Base-by-base conservation (phyloP, 2,888 invertebrate species). In the Luperina nickerlii region DNA sequence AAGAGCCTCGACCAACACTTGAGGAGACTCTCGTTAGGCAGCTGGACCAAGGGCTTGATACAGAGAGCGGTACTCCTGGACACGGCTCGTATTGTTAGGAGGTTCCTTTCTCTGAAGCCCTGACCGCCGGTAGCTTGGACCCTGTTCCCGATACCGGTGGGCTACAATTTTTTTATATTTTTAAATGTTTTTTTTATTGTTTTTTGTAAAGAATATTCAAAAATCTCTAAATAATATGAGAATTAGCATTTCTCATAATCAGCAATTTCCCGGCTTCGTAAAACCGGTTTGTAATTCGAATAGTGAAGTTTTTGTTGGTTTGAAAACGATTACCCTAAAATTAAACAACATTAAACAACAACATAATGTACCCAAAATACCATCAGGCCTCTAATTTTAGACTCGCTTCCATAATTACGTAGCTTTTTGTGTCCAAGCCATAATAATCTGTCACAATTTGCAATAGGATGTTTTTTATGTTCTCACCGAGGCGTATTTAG, bases 371-470 rank as follows among this genome's bases (percentile, higher is more conserved):
- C n/a, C 62, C 48, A 81, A 84, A 76, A 74, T 71, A 71, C 11
- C 20, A 71, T 42, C 70, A 70, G 20, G 62, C 60, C 18, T 62
- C 27, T 48, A 60, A 78, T 76, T 86, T 80, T 62, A 57, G 74
- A 69, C 73, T 79, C 15, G n/a, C 65, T 48, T 74, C 60, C 45
- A 63, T 82, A 76, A 83, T 84, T 86, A 85, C 87, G 86, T 87
- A 82, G 68, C 75, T 45, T 81, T 84, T 86, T 87, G 45, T 77
- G 74, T 85, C 63, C 57, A 75, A 89, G 89, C 86, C 88, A 92
- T 90, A 91, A 93, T 92, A 92, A 93, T 94, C 92, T 94, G 92
- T 94, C 92, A 93, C 91, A 94, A 94, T 94, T 94, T 94, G 87
- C 83, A 88, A 87, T 84, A 82, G 13, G 45, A 68, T 84, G 81